Evolutionary conservation across 1,140 invertebrate genomes (phyloP).

Genomic region (Drosophila navojoa): DNA sequence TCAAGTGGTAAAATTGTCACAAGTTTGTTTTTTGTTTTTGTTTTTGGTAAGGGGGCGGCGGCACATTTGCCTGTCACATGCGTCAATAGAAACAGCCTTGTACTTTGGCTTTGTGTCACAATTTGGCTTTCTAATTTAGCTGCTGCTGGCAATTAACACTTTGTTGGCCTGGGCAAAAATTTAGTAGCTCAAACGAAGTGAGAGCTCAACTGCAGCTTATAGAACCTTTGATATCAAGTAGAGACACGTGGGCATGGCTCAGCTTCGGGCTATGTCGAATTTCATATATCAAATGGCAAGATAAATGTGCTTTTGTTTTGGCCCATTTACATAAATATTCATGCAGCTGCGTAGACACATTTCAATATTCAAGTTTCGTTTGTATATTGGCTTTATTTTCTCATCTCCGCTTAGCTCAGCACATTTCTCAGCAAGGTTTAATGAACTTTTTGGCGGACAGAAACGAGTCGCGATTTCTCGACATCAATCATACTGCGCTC

Average conservation of each 20-base stretch:
- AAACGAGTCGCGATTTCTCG: conserved; percentile 4
- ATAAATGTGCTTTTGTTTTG: conserved; percentile 40
- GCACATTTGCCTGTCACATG: conserved; percentile 27
- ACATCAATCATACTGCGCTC: background rate
- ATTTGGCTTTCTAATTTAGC: conserved; percentile 6
- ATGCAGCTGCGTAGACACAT: conserved; percentile 54
- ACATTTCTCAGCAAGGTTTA: conserved; percentile 58
- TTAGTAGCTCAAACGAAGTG: conserved; percentile 6
- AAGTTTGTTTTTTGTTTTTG: background rate
- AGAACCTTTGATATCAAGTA: too few relatives aligned
- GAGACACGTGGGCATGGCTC: too few relatives aligned
- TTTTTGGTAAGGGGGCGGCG: background rate
- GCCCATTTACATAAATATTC: conserved; percentile 46
- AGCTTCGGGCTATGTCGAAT: too few relatives aligned
- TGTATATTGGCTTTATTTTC: conserved; percentile 14
- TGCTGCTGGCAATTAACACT: conserved; percentile 19
- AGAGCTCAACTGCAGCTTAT: background rate
- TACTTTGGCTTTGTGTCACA: conserved; percentile 5
- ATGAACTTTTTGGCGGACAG: conserved; percentile 48
- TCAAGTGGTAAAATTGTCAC: conserved; percentile 17
- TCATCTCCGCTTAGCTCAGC: conserved; percentile 33
- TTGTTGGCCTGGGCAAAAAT: conserved; percentile 9
- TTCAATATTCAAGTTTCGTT: conserved; percentile 23
- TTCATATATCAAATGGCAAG: conserved; percentile 13
- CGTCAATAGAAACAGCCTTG: conserved; percentile 31